phyloP scores from a whole-genome alignment of 1,140 invertebrate species.

The Heliconius nattereri region DNA sequence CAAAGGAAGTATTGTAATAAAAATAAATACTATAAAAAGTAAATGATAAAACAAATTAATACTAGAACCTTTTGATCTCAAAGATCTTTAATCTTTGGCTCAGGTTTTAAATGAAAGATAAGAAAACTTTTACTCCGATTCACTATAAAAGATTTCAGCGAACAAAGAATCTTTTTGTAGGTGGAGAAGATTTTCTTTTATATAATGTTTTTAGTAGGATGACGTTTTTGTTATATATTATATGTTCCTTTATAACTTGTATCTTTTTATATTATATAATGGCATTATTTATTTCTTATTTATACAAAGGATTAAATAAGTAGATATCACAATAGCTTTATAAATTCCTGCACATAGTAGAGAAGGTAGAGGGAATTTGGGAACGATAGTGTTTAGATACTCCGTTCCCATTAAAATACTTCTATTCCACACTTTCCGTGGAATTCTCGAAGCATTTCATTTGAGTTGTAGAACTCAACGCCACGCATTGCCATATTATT shows the following conservation, averaged over 20 bases:
- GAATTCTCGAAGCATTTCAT: too few relatives aligned
- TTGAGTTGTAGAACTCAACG: too few relatives aligned
- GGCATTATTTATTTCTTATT: background rate
- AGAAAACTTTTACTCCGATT: slow-evolving; percentile 7
- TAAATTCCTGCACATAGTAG: too few relatives aligned
- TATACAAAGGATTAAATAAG: too few relatives aligned
- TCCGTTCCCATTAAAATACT: too few relatives aligned
- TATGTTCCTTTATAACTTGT: background rate
- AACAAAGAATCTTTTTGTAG: slow-evolving; percentile 7
- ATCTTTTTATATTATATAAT: background rate
- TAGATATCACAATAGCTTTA: too few relatives aligned
- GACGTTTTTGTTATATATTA: background rate
- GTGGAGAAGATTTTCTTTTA: slow-evolving; percentile 9
- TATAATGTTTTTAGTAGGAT: slow-evolving; percentile 7
- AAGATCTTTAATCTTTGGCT: background rate
- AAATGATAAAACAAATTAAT: background rate
- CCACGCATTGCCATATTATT: too few relatives aligned
- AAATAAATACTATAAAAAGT: too few relatives aligned
- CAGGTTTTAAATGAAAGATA: slow-evolving; percentile 9
- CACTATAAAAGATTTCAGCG: slow-evolving; percentile 2
- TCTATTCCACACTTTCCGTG: too few relatives aligned
- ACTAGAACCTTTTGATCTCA: slow-evolving; percentile 3
- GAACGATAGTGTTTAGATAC: too few relatives aligned
- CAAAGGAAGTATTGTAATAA: too few relatives aligned
- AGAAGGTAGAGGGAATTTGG: too few relatives aligned